Conservation (phyloP, 2,888 invertebrate species). For the Limnephilus marmoratus region DNA sequence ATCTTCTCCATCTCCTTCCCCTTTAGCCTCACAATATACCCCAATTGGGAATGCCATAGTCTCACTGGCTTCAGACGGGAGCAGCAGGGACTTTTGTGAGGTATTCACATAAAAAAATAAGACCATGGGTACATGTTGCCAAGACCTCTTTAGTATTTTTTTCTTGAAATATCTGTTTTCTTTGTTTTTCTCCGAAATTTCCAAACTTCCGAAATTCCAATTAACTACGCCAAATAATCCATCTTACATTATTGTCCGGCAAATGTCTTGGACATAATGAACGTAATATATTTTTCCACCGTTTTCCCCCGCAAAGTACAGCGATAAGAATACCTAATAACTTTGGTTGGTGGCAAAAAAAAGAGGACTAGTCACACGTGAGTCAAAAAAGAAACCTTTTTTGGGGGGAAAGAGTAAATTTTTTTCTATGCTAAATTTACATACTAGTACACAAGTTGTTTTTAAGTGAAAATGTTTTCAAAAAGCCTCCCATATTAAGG, state of each 20-base stretch:
- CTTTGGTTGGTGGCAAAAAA: background rate
- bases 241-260: background rate
- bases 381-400: background rate
- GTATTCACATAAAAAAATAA: background rate
- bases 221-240: background rate
- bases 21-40: too few relatives aligned
- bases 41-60: too few relatives aligned
- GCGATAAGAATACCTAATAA: constrained; percentile 2
- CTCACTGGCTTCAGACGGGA: too few relatives aligned
- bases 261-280: background rate
- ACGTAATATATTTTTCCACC: background rate
- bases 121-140: too few relatives aligned
- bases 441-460: too few relatives aligned
- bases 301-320: background rate
- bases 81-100: too few relatives aligned
- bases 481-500: too few relatives aligned
- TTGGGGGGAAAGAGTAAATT: background rate
- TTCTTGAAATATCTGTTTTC: background rate
- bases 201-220: background rate
- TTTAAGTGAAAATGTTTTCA: too few relatives aligned
- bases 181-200: background rate
- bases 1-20: too few relatives aligned
- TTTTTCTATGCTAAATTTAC: background rate
- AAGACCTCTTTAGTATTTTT: too few relatives aligned
- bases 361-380: background rate